These are phyloP conservation scores for Eulemur macaco DNA, from an alignment of 2,113 vertebrate genomes.

Conservation along the genomic window DNA sequence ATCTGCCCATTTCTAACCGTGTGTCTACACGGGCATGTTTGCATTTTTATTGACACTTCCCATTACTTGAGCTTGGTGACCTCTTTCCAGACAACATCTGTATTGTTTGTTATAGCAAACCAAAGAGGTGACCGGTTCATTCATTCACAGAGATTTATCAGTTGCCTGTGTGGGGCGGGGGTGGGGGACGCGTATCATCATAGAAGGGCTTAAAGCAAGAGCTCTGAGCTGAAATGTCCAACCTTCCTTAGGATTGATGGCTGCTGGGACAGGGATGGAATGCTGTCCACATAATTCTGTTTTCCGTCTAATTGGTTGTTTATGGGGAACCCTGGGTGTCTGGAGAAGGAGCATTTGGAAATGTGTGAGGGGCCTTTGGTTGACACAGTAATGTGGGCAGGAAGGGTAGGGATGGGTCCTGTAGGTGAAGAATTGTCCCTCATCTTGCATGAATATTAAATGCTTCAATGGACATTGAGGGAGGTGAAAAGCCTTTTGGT, in stretches of 20 bases:
- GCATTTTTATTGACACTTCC: not conserved
- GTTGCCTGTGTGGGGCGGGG: not conserved
- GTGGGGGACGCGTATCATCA: not conserved
- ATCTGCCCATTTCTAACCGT: not conserved
- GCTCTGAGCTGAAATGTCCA: not conserved
- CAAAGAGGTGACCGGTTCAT: slow-evolving; percentile 4
- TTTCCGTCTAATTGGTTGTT: not conserved
- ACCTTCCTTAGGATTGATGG: not conserved
- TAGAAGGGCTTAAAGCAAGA: not conserved
- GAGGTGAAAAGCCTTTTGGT: not conserved
- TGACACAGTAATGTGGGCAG: not conserved
- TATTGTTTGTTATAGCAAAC: slow-evolving; percentile 34
- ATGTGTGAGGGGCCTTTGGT: not conserved
- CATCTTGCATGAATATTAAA: not conserved
- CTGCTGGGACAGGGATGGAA: not conserved
- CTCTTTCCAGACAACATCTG: slow-evolving; percentile 27
- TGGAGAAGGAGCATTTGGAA: not conserved
- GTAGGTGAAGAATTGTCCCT: not conserved
- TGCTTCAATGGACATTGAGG: not conserved
- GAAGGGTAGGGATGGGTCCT: not conserved
- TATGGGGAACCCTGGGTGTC: not conserved
- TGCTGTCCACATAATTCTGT: not conserved
- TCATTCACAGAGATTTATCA: slow-evolving; percentile 35
- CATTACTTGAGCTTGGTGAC: slow-evolving; percentile 22
- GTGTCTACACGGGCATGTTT: not conserved